Base-by-base conservation (phyloP, 2,888 invertebrate species). In the Alloscopus bannaensis region DNA sequence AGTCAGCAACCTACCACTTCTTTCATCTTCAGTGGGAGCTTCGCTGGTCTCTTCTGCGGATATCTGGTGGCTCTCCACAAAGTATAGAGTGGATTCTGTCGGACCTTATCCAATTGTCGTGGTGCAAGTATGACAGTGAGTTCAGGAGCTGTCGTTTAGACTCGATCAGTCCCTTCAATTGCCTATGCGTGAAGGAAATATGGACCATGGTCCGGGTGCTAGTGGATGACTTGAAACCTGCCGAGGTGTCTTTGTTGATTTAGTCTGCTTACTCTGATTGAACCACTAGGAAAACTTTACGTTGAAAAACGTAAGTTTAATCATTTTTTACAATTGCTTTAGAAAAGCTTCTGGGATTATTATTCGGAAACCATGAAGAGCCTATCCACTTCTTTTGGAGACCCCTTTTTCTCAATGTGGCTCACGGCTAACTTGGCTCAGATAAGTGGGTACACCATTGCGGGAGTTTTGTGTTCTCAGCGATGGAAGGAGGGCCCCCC, bases 161-260 rank as follows among this genome's bases (percentile, higher is more conserved):
- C 20, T 87, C 88, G n/a, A 88, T 87, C 62, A 89, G 89, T 18
- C 90, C 91, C 0, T 92, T 91, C 84, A 89, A 89, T 72, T 92
- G 92, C 77, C 89, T 89, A 16, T 92, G 92, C 83, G 87, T 89
- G 3, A 90, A 90, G 87, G 91, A 92, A 87, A 85, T 90, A 45
- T 92, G 92, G 92, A 86, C 91, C 0, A 88, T 91, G 85, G 81
- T 91, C 13, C 89, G 90, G 83, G 86, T 90, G 28, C 87, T 90
- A 0, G 84, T 89, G 2, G 89, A 90, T 76, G 88, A 88, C 64
- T 86, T 84, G 1, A 71, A 80, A 50, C 78, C 83, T 3, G 31
- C 65, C 28, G 60, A 60, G 60, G 85, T 85, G 79, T n/a, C n/a
- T n/a, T n/a, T n/a, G n/a, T n/a, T n/a, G n/a, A n/a, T n/a, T n/a